Conservation (phyloP, 35 echinoderm and acorn worm species). For the Ophioderma brevispina region DNA sequence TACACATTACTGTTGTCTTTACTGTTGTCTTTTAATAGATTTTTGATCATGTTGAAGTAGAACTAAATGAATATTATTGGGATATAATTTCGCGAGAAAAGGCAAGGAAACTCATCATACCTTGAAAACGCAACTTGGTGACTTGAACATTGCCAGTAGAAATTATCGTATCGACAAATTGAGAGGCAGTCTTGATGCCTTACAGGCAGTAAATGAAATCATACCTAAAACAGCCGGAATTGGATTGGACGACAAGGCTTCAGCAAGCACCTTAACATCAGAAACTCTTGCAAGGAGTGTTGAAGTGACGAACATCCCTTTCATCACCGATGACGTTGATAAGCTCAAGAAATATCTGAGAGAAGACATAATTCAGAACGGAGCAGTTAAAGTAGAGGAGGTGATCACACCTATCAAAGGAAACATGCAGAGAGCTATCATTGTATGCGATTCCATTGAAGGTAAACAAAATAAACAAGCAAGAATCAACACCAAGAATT, state of each 20-base stretch:
- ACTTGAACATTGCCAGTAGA: not conserved
- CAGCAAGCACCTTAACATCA: not conserved
- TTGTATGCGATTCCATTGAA: not conserved
- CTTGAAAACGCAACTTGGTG: not conserved
- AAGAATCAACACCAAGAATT: too few species aligned
- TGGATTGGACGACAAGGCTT: not conserved
- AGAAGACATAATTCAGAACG: not conserved
- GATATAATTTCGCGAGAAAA: not conserved
- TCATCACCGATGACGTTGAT: not conserved
- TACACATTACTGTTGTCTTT: too few species aligned
- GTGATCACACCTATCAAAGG: not conserved
- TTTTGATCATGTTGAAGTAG: not conserved
- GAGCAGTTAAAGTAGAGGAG: not conserved
- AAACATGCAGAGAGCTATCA: not conserved
- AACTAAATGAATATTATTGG: not conserved
- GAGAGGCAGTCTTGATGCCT: not conserved
- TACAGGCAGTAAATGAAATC: not conserved
- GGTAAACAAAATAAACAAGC: too few species aligned
- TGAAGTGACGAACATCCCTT: not conserved
- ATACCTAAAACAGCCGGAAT: not conserved
- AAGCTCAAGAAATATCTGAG: not conserved
- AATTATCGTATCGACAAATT: not conserved
- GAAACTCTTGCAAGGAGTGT: not conserved
- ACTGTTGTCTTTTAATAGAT: too few species aligned
- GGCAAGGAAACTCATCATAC: not conserved